Conservation (phyloP, 2,888 invertebrate genomes). For the Strigamia maritima region DNA sequence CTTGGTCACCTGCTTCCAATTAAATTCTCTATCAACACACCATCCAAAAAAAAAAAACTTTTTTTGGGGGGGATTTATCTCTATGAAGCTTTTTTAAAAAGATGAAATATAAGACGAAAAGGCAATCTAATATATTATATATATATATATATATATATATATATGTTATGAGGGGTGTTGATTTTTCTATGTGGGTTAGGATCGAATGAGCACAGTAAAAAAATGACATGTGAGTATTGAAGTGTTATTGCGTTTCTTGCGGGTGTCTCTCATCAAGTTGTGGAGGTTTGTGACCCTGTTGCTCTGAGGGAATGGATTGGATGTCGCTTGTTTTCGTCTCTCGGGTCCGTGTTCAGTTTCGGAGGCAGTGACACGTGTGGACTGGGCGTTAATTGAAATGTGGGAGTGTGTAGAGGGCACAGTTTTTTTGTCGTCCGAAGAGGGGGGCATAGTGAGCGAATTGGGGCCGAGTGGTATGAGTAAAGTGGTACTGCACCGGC, state of each 20-base stretch:
- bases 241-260: slow-evolving; percentile 15
- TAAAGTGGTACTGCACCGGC: background rate
- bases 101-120: background rate
- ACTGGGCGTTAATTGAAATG: slow-evolving; percentile 10
- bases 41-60: background rate
- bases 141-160: background rate
- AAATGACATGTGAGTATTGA: slow-evolving; percentile 1
- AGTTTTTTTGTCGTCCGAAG: background rate
- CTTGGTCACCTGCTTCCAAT: slow-evolving; percentile 10
- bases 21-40: background rate
- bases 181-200: background rate
- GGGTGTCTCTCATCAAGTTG: slow-evolving; percentile 15
- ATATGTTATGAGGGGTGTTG: background rate
- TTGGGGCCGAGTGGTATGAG: background rate
- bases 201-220: slow-evolving; percentile 9
- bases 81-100: background rate
- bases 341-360: slow-evolving; percentile 7
- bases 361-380: slow-evolving; percentile 15
- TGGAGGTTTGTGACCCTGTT: slow-evolving; percentile 15
- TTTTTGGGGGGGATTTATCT: background rate
- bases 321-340: slow-evolving; percentile 15
- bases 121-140: background rate
- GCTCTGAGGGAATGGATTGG: slow-evolving; percentile 7
- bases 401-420: background rate
- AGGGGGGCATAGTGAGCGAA: background rate